Conservation (phyloP, 2,888 invertebrate genomes). For the Thymelicus lineola region DNA sequence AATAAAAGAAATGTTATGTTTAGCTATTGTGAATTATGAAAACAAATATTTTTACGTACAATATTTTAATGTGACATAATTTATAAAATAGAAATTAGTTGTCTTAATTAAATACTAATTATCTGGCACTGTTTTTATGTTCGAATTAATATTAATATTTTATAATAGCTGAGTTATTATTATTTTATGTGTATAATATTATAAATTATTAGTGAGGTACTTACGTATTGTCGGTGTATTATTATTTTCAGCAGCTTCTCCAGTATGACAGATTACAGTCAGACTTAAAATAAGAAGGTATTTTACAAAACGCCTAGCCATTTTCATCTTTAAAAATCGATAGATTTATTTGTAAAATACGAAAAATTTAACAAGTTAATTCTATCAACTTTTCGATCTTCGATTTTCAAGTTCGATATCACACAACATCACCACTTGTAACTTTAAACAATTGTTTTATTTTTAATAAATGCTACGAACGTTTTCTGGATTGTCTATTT, state of each 20-base stretch:
- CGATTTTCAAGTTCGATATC: conserved; percentile 42
- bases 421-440: conserved; percentile 47
- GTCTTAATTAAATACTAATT: too few species aligned
- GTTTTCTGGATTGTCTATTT: conserved; percentile 22
- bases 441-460: conserved; percentile 35
- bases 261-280: conserved; percentile 63
- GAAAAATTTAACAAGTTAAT: neutral
- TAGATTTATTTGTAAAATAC: neutral
- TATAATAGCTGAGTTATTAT: too few species aligned
- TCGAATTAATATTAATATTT: too few species aligned
- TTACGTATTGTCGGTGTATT: conserved; percentile 68
- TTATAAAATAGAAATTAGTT: too few species aligned
- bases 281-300: conserved; percentile 68
- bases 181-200: too few species aligned
- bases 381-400: conserved; percentile 35
- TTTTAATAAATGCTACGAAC: conserved; percentile 11
- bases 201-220: conserved; percentile 47
- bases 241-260: conserved; percentile 69
- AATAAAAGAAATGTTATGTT: too few species aligned
- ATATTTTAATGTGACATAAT: too few species aligned
- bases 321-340: conserved; percentile 55
- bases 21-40: too few species aligned
- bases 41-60: too few species aligned
- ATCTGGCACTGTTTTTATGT: too few species aligned
- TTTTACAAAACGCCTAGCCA: conserved; percentile 65